Percentiles rank a stretch among this genome's conserved stretches.
Evolutionary conservation across 2,113 vertebrate genomes (phyloP).

Genomic region (Clarias macrocephalus): DNA sequence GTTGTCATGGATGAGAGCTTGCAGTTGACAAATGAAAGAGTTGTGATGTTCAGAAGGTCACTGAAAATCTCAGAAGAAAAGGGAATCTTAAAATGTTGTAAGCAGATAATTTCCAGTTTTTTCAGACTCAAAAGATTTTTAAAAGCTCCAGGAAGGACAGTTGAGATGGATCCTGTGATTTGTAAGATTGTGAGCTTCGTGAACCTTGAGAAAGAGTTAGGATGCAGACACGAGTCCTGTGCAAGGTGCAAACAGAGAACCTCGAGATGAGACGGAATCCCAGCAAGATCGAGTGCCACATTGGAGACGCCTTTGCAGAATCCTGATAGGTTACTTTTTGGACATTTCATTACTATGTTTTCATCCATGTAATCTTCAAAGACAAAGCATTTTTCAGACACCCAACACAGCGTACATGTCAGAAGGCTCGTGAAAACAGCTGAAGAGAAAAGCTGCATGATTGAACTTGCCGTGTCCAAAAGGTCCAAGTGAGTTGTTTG

Average conservation of each 20-base stretch:
- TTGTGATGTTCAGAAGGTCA: slow-evolving; percentile 1
- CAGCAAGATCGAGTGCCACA: not conserved
- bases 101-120: not conserved
- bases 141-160: slow-evolving; percentile 21
- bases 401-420: not conserved
- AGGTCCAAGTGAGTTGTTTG: not conserved
- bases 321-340: slow-evolving; percentile 12
- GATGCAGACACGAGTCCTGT: not conserved
- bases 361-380: not conserved
- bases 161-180: not conserved
- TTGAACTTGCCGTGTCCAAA: not conserved
- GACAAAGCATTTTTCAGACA: slow-evolving; percentile 20
- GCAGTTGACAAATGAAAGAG: not conserved
- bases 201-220: slow-evolving; percentile 9
- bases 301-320: not conserved
- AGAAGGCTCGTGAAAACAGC: not conserved
- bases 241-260: not conserved
- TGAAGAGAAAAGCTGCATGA: not conserved
- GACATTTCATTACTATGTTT: not conserved
- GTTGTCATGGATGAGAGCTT: not conserved
- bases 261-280: not conserved
- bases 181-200: not conserved
- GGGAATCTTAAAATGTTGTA: fast-evolving
- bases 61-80: not conserved
- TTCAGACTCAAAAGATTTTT: not conserved